Evolutionary conservation across 2,888 invertebrate genomes (phyloP), one percentile per base, ranked within the genome.

Genomic region (Acanthopleura granulata): DNA sequence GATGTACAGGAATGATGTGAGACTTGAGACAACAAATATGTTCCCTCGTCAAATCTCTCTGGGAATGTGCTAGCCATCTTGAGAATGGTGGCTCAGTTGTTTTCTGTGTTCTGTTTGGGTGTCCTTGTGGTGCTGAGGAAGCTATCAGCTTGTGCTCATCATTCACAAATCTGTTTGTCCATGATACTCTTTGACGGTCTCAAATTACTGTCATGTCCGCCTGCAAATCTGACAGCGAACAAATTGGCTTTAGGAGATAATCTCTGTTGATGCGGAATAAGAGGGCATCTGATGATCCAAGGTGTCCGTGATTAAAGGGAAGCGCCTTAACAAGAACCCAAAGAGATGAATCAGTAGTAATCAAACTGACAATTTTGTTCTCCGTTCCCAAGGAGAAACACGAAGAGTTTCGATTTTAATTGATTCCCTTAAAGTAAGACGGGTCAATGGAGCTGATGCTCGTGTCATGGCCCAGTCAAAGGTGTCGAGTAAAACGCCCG

Each of bases 231-330:
- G 57, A 57, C 57, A 51, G 51, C 18, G 51, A 15, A 51, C 51
- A 57, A 57, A 57, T 57, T 57, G 57, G 57, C 57, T n/a, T n/a
- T 57, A 57, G 57, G 18, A 18, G 57, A 57, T 57, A 57, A 57
- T 57, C n/a, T 57, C n/a, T n/a, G 57, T 12, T 57, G 57, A 57
- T 22, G 57, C 57, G 57, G 57, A 57, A 57, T 57, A n/a, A 57
- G 57, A n/a, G 57, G 22, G 18, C 57, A n/a, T 57, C 6, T 57
- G 57, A 57, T 57, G 57, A 18, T 3, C 57, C 22, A 4, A 57
- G 57, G n/a, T 57, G 57, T 57, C 57, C 22, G 12, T 57, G 57
- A 57, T 57, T 57, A 57, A 57, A 57, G 57, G 57, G 57, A 57
- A n/a, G 18, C 22, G 6, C 4, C n/a, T 18, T 57, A 57, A 57